These are phyloP conservation scores for Bilobella aurantiaca DNA, from an alignment of 1,140 invertebrate genomes.

Conservation along the genomic window DNA sequence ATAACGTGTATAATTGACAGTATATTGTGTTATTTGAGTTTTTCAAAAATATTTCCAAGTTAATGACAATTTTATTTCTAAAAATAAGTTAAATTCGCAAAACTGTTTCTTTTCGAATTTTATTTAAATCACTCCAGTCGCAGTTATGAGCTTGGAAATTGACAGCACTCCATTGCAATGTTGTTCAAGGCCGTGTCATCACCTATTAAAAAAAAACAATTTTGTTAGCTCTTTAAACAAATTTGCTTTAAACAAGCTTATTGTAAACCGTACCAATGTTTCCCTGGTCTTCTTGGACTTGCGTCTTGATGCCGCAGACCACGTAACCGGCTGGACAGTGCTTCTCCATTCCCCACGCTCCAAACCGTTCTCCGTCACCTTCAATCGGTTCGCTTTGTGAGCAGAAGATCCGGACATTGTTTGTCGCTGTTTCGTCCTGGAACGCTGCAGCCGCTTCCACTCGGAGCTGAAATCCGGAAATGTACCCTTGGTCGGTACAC, in stretches of 20 bases:
- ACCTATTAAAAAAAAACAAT: background rate
- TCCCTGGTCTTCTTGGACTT: background rate
- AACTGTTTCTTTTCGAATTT: too few relatives aligned
- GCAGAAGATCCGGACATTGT: background rate
- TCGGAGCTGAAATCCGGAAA: background rate
- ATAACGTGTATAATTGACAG: too few relatives aligned
- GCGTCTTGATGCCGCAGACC: background rate
- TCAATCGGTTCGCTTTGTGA: background rate
- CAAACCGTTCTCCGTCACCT: background rate
- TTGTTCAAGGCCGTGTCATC: background rate
- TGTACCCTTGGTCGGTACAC: background rate
- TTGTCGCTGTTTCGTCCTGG: background rate
- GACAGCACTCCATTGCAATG: too few relatives aligned
- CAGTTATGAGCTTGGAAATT: too few relatives aligned
- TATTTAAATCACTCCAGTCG: too few relatives aligned
- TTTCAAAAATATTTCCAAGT: too few relatives aligned
- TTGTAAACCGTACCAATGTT: background rate
- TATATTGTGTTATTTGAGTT: too few relatives aligned
- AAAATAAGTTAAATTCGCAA: too few relatives aligned
- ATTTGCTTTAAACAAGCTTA: background rate
- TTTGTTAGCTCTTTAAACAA: background rate
- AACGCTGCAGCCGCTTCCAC: background rate
- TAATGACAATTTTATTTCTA: too few relatives aligned
- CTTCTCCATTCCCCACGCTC: background rate
- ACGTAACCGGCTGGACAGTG: background rate